Conservation (phyloP, 92 coral and sea anemone species). For the Actinostola sp. region DNA sequence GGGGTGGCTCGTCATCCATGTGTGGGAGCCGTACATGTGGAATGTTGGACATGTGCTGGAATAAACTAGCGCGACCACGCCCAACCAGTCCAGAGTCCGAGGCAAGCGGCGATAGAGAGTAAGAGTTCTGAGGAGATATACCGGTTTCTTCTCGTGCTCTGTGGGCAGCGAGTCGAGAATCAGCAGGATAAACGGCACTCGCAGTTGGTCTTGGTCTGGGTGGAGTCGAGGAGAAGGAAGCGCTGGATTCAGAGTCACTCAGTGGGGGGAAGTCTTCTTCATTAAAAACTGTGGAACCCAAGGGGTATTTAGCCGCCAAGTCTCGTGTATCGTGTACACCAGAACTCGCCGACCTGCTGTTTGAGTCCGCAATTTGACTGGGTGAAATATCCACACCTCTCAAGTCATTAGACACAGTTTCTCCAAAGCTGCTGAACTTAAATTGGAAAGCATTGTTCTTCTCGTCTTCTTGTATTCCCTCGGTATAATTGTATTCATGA, state of each 20-base stretch:
- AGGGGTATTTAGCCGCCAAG: not conserved
- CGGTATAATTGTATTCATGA: no score
- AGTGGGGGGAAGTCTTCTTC: slow-evolving; percentile 91
- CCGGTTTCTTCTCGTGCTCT: not conserved
- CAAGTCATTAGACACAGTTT: not conserved
- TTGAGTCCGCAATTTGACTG: not conserved
- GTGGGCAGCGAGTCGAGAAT: not conserved
- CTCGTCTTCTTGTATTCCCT: not conserved
- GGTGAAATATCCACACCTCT: not conserved
- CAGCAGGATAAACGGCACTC: not conserved
- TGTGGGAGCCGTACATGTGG: slow-evolving; percentile 81
- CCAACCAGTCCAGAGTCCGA: slow-evolving; percentile 61
- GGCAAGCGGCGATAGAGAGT: slow-evolving; percentile 6
- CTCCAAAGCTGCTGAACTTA: not conserved
- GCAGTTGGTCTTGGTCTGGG: not conserved
- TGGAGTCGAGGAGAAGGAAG: slow-evolving; percentile 46
- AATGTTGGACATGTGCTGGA: slow-evolving; percentile 60
- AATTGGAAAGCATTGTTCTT: not conserved
- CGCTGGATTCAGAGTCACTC: slow-evolving; percentile 84
- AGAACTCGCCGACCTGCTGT: not conserved
- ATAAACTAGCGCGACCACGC: slow-evolving; percentile 89
- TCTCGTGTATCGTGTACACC: not conserved
- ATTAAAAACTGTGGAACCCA: slow-evolving; percentile 39
- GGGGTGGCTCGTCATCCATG: slow-evolving; percentile 31
- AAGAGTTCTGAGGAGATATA: no score